phyloP scores from a whole-genome alignment of 2,888 invertebrate species.

The Epinotia bilunana region DNA sequence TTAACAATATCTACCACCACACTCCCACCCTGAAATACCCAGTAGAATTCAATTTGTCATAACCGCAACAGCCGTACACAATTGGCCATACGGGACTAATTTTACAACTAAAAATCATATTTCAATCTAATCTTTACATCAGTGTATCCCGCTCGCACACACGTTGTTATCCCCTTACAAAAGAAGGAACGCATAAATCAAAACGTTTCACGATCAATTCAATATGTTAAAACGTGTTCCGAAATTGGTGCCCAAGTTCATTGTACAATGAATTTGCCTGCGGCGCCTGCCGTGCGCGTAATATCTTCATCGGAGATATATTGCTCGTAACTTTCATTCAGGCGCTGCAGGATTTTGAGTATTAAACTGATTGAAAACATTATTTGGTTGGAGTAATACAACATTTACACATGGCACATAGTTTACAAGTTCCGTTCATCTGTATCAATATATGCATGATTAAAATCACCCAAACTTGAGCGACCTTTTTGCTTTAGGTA shows the following conservation, averaged over 20 bases:
- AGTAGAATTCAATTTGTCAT: conserved; percentile 34
- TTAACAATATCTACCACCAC: not conserved
- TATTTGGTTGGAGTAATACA: too few relatives aligned
- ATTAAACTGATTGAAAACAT: not conserved
- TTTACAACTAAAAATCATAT: not conserved
- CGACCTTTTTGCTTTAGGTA: too few relatives aligned
- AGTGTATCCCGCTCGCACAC: not conserved
- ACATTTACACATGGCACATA: too few relatives aligned
- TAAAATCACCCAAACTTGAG: too few relatives aligned
- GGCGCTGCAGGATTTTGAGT: conserved; percentile 12
- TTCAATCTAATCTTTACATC: not conserved
- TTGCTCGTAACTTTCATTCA: conserved; percentile 27
- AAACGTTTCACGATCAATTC: not conserved
- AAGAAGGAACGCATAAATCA: not conserved
- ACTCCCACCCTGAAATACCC: not conserved
- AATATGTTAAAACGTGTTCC: not conserved
- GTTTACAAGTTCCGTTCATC: too few relatives aligned
- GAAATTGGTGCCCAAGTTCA: not conserved
- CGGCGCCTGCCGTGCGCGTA: conserved; percentile 21
- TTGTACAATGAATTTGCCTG: conserved; percentile 11
- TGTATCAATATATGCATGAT: too few relatives aligned
- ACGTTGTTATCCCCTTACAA: not conserved
- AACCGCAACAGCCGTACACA: conserved; percentile 27
- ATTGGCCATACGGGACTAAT: conserved; percentile 2
- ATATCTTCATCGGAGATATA: conserved; percentile 30